A percentile compares a stretch with the other conserved stretches of the same genome.
Conservation (phyloP, 2,888 invertebrate genomes). For the Macrophya alboannulata region DNA sequence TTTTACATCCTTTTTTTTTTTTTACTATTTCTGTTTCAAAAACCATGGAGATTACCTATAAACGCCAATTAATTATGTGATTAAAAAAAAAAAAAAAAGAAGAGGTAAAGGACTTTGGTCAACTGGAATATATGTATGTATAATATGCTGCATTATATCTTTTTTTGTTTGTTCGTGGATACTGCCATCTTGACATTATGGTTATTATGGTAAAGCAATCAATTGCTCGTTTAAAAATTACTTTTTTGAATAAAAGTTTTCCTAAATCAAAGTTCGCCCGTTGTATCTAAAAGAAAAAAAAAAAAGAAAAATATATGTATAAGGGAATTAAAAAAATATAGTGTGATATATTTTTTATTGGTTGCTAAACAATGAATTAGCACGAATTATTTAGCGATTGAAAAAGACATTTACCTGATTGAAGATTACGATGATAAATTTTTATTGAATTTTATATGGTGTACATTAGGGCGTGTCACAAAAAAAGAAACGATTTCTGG, state of each 20-base stretch:
- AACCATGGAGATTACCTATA: background rate
- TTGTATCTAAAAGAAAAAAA: background rate
- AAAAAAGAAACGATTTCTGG: too few species aligned
- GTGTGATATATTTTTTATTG: background rate
- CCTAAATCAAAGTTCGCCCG: background rate
- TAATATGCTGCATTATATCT: background rate
- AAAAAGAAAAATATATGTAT: background rate
- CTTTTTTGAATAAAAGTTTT: background rate
- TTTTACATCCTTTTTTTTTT: background rate
- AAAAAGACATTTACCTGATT: background rate
- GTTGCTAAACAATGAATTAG: background rate
- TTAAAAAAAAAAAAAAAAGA: background rate
- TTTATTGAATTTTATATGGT: background rate
- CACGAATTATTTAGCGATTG: background rate
- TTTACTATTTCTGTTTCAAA: background rate
- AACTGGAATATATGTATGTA: background rate
- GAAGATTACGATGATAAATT: background rate
- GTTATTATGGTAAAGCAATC: background rate
- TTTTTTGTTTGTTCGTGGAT: too few species aligned
- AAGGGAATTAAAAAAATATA: background rate
- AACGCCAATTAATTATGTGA: slow-evolving; percentile 20
- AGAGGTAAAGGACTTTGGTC: background rate
- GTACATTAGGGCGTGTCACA: too few species aligned
- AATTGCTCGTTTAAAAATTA: background rate
- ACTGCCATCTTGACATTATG: background rate